Evolutionary conservation across 2,113 vertebrate genomes (phyloP).

Genomic region (Gracilinanus agilis): DNA sequence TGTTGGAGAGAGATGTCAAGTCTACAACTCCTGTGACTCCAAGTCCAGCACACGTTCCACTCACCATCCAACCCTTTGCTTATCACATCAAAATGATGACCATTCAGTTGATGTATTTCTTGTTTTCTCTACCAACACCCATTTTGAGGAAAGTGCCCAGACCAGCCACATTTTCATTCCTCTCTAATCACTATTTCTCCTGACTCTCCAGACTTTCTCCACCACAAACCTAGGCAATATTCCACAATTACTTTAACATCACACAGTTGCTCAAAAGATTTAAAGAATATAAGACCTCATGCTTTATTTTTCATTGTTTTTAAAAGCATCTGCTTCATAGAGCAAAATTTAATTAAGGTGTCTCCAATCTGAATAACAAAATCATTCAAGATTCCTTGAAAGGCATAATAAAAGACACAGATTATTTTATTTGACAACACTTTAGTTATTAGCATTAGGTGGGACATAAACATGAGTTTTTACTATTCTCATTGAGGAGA

Average conservation of each 20-base stretch:
- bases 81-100: slow-evolving; percentile 12
- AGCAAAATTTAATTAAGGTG: background rate
- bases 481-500: background rate
- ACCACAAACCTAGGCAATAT: background rate
- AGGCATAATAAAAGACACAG: background rate
- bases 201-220: background rate
- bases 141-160: background rate
- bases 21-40: background rate
- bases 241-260: background rate
- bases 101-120: background rate
- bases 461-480: background rate
- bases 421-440: background rate
- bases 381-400: background rate
- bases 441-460: background rate
- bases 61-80: background rate
- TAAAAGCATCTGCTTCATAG: background rate
- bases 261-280: background rate
- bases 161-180: background rate
- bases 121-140: slow-evolving; percentile 36
- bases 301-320: background rate
- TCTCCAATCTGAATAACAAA: background rate
- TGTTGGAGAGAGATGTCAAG: background rate
- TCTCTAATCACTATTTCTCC: background rate
- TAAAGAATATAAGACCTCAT: background rate
- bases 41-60: background rate